Evolutionary conservation across 2,888 invertebrate species (phyloP).

Genomic region (Saturnia japonica): DNA sequence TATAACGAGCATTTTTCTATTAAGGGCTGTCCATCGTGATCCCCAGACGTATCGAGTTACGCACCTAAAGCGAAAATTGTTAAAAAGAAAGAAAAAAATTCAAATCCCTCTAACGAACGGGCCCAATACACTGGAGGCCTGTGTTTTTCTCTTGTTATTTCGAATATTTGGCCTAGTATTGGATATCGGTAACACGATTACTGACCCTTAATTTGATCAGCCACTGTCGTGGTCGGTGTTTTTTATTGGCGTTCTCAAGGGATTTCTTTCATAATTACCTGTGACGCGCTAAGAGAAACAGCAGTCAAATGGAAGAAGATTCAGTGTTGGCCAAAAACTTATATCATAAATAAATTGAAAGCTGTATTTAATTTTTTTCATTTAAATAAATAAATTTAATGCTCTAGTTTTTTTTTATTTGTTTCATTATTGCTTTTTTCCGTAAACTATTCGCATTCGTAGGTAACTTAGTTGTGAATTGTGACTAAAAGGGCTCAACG

Average conservation of each 20-base stretch:
- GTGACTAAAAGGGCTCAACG: background rate
- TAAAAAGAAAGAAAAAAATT: slow-evolving; percentile 46
- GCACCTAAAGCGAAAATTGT: slow-evolving; percentile 64
- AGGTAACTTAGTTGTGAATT: background rate
- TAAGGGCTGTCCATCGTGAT: slow-evolving; percentile 68
- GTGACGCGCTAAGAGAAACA: slow-evolving; percentile 42
- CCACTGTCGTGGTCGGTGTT: slow-evolving; percentile 57
- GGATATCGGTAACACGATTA: slow-evolving; percentile 80
- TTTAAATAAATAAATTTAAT: background rate
- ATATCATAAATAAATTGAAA: background rate
- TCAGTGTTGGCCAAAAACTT: slow-evolving; percentile 25
- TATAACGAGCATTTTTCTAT: slow-evolving; percentile 70
- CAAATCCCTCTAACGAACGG: slow-evolving; percentile 78
- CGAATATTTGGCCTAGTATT: slow-evolving; percentile 70
- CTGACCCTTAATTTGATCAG: slow-evolving; percentile 80
- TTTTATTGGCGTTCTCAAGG: slow-evolving; percentile 60
- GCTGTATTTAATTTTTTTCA: background rate
- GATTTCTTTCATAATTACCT: slow-evolving; percentile 59
- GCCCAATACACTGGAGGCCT: slow-evolving; percentile 72
- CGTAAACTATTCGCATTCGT: no score
- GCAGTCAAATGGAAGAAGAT: slow-evolving; percentile 28
- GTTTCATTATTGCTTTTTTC: background rate
- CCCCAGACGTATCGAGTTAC: slow-evolving; percentile 70
- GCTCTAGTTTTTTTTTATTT: background rate
- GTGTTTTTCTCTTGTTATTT: slow-evolving; percentile 72